Conservation (phyloP, 2,113 vertebrate species). For the Lontra canadensis region DNA sequence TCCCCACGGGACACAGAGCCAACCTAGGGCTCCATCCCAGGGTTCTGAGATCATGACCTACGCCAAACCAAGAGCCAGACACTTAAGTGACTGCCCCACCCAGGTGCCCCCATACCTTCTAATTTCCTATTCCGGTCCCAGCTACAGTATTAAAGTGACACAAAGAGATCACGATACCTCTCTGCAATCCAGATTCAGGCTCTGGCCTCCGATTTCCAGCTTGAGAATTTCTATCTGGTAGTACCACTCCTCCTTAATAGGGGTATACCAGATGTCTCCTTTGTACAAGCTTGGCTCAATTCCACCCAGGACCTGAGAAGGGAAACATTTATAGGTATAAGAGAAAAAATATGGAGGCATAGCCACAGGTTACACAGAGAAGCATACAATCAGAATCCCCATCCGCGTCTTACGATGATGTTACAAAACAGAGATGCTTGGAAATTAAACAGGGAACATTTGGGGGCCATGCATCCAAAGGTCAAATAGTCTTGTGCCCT, state of each 20-base stretch:
- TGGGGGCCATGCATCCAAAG: accelerated
- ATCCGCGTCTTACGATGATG: too few species aligned
- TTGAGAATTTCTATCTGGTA: constrained; percentile 98
- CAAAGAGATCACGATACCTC: constrained; percentile 86
- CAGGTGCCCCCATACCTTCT: not conserved
- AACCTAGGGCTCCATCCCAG: not conserved
- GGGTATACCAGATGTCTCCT: constrained; percentile 96
- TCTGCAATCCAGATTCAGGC: constrained; percentile 94
- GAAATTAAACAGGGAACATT: not conserved
- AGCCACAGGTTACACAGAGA: not conserved
- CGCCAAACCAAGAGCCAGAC: not conserved
- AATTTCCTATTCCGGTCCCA: not conserved
- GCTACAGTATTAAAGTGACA: not conserved
- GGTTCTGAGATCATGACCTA: not conserved
- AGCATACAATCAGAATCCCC: accelerated
- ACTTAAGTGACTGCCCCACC: not conserved
- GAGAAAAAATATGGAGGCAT: not conserved
- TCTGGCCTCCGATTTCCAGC: constrained; percentile 93
- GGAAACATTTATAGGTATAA: not conserved
- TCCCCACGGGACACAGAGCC: not conserved
- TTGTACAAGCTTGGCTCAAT: constrained; percentile 90
- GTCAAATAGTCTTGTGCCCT: not conserved
- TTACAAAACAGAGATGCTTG: not conserved
- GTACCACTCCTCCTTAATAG: constrained; percentile 96
- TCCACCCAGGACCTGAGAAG: constrained; percentile 93